Base-by-base conservation (phyloP, 2,113 vertebrate genomes). In the Genyomyrus donnyi region DNA sequence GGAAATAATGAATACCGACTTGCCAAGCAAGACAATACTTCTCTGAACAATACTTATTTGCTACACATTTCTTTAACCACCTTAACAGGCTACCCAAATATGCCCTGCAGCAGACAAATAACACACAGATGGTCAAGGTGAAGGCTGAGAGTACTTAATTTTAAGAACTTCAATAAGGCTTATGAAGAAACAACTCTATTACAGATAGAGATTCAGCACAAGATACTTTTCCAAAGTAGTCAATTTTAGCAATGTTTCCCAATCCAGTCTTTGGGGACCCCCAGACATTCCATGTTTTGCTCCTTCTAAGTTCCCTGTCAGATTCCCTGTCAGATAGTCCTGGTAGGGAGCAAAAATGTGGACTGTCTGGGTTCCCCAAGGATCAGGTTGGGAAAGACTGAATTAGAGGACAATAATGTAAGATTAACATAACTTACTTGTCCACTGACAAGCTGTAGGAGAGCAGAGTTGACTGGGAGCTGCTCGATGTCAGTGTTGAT, bases 401-500 rank as follows among this genome's bases (percentile, higher is more conserved):
- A 31, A 31, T 50, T 24, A 66, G 56, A 45, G 35, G 35, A 80
- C 15, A 80, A 80, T 39, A 80, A 80, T 0, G 31, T 89, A 85
- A 15, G 50, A 39, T 46, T 15, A 11, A 88, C 85, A 58, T 85
- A 7, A 31, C 93, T 93, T 95, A 99, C 98, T 97, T 99, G 98
- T 96, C 97, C 98, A 92, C 98, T 98, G 90, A 99, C 98, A 21
- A 99, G 96, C 45, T 99, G 98, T 93, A 99, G 93, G 94, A 99
- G 95, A 80, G 98, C 98, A 15, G 98, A 98, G 94, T 99, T 99
- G 91, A 99, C 98, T 50, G 98, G 98, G 90, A 99, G 96, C 94
- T 98, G 97, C 91, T 99, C 98, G 53, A 99, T 99, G 95, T 99
- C 98, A 3, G 98, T 99, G 92, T 97, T 99, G 95, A 99, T 99